Evolutionary conservation across 2,797 vertebrate genomes (phyloP).

Genomic region (Manis javanica): DNA sequence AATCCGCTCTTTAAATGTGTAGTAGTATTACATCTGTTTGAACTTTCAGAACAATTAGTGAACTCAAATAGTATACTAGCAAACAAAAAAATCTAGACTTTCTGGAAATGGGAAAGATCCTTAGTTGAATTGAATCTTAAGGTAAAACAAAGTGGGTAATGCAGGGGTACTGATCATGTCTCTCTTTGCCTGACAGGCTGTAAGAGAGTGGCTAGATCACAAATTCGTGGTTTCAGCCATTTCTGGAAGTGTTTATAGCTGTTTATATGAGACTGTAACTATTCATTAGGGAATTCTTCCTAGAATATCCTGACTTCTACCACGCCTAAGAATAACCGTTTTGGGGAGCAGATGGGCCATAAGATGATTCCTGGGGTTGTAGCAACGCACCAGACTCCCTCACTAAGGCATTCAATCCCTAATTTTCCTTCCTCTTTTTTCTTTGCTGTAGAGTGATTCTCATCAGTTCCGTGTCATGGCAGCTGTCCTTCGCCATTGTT

Average conservation of each 20-base stretch:
- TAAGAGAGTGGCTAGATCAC: background rate
- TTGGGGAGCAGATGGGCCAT: background rate
- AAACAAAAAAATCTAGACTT: slow-evolving; percentile 26
- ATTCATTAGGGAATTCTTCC: background rate
- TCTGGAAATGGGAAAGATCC: slow-evolving; percentile 31
- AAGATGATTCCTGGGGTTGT: background rate
- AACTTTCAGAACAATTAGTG: slow-evolving; percentile 29
- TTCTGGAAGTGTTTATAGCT: background rate
- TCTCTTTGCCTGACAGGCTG: background rate
- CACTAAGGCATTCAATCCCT: slow-evolving; percentile 80
- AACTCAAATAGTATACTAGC: background rate
- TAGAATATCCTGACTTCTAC: background rate
- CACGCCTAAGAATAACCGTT: background rate
- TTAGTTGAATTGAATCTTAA: background rate
- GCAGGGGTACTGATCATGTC: background rate
- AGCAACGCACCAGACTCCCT: slow-evolving; percentile 65
- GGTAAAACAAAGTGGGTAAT: background rate
- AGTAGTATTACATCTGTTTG: slow-evolving; percentile 7
- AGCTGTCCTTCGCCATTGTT: slow-evolving; percentile 95
- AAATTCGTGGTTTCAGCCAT: background rate
- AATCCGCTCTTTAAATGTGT: slow-evolving; percentile 1
- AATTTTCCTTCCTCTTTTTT: slow-evolving; percentile 84
- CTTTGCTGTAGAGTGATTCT: slow-evolving; percentile 91
- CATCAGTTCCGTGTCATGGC: slow-evolving; percentile 95
- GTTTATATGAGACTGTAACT: background rate